Evolutionary conservation across 2,797 vertebrate species (phyloP), one percentile per base, ranked within the genome.

Genomic region (Mormyrops attenuatus): DNA sequence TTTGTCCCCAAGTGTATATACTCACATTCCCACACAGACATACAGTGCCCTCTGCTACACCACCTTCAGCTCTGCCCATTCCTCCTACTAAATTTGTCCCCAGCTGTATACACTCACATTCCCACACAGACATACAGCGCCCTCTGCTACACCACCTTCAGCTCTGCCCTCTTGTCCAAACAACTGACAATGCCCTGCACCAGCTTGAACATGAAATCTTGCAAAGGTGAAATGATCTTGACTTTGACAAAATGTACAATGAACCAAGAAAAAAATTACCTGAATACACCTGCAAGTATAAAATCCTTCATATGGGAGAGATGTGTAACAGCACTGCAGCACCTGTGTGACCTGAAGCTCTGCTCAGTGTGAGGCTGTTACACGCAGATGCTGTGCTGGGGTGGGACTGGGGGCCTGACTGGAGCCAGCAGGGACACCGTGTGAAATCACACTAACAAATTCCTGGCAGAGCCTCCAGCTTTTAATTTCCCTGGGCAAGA

Each of bases 371-470:
- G 66, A 69, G 66, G 66, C 66, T 69, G 26, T 34, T 69, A 69
- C 66, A 38, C 30, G 66, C 66, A 85, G 82, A 85, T 22, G 26
- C 11, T 60, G 26, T 41, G 52, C 26, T 26, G n/a, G 88, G 44
- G 44, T 44, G 13, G 26, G 26, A 34, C 17, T 47, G 55, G 26
- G 38, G 20, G 44, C 30, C 66, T 17, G 30, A 38, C 13, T 53
- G 22, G 53, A 57, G 66, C 55, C n/a, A 9, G 63, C 82, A 50
- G 88, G 41, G 20, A 13, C 6, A 17, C 55, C 22, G 26, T 86
- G 88, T 44, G 50, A 90, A 89, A 91, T 89, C 90, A 82, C 84
- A 57, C 91, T 86, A 91, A 90, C 84, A 50, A 89, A 89, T 90
- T 90, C 82, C 88, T 89, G 89, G 63, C 63, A 87, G 82, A 89